Evolutionary conservation across 2,113 vertebrate genomes (phyloP).

Genomic region (Stigmatopora nigra): DNA sequence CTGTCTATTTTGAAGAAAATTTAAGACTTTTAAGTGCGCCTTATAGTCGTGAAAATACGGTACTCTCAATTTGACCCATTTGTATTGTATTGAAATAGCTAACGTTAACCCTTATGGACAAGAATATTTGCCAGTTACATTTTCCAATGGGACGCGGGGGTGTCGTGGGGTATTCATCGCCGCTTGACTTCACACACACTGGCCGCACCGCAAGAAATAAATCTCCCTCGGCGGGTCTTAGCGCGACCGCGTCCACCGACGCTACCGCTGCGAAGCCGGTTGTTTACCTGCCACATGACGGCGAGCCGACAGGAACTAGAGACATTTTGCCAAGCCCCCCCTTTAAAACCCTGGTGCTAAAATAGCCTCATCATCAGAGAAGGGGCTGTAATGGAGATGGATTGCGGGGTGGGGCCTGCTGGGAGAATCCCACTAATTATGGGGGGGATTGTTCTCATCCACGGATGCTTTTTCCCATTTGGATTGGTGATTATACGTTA

Average conservation of each 20-base stretch:
- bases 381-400: constrained; percentile 64
- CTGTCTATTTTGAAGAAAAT: too few relatives aligned
- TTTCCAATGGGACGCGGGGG: too few relatives aligned
- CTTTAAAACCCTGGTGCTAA: constrained; percentile 24
- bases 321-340: constrained; percentile 24
- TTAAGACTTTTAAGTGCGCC: too few relatives aligned
- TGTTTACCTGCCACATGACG: constrained; percentile 55
- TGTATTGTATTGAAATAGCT: too few relatives aligned
- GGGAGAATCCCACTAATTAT: constrained; percentile 69
- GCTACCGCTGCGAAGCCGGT: constrained; percentile 32
- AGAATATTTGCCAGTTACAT: too few relatives aligned
- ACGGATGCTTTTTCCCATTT: constrained; percentile 14
- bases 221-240: constrained; percentile 54
- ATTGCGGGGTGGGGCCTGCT: constrained; percentile 63
- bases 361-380: constrained; percentile 59
- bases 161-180: too few relatives aligned
- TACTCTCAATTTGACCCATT: too few relatives aligned
- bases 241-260: constrained; percentile 36
- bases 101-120: too few relatives aligned
- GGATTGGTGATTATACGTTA: neutral
- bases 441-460: constrained; percentile 70
- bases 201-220: constrained; percentile 58
- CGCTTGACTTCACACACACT: constrained; percentile 32
- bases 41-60: too few relatives aligned
- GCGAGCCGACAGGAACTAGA: constrained; percentile 34